Percentiles rank a stretch among this genome's conserved stretches.
Conservation (phyloP, 2,888 invertebrate species). For the Oegoconia quadripuncta region DNA sequence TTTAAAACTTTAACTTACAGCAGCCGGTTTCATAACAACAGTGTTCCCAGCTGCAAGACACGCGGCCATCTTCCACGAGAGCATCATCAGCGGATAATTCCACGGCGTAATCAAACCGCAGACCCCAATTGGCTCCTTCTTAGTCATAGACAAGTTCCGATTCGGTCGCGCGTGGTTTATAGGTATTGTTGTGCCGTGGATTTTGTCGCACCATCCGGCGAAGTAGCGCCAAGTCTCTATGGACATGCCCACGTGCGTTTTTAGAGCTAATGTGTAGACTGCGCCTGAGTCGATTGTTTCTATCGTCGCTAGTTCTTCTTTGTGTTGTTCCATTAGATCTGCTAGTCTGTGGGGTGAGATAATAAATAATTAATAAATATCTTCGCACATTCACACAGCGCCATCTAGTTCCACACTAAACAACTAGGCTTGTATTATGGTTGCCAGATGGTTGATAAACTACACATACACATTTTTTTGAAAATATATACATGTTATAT, state of each 20-base stretch:
- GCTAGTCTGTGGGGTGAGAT: conserved; percentile 84
- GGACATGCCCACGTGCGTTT: conserved; percentile 98
- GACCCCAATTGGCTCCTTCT: conserved; percentile 95
- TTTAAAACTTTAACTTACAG: conserved; percentile 77
- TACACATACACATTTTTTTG: no score
- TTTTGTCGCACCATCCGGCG: conserved; percentile 98
- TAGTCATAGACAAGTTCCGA: conserved; percentile 91
- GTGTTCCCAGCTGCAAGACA: conserved; percentile 98
- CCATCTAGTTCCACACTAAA: no score
- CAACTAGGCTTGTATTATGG: no score
- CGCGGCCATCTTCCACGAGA: conserved; percentile 99
- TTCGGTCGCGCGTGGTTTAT: conserved; percentile 95
- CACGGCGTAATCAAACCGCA: conserved; percentile 96
- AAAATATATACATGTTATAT: no score
- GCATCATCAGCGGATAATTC: conserved; percentile 99
- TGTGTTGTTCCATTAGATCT: conserved; percentile 95
- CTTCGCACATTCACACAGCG: no score
- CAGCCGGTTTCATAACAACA: conserved; percentile 96
- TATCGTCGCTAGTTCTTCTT: conserved; percentile 96
- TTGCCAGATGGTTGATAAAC: no score
- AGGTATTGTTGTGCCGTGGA: conserved; percentile 93
- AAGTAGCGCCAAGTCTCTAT: conserved; percentile 98
- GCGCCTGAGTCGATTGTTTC: conserved; percentile 97
- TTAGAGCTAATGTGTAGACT: conserved; percentile 96
- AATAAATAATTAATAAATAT: no score